phyloP scores from a whole-genome alignment of 2,797 vertebrate genomes.

The Oryzias sinensis region DNA sequence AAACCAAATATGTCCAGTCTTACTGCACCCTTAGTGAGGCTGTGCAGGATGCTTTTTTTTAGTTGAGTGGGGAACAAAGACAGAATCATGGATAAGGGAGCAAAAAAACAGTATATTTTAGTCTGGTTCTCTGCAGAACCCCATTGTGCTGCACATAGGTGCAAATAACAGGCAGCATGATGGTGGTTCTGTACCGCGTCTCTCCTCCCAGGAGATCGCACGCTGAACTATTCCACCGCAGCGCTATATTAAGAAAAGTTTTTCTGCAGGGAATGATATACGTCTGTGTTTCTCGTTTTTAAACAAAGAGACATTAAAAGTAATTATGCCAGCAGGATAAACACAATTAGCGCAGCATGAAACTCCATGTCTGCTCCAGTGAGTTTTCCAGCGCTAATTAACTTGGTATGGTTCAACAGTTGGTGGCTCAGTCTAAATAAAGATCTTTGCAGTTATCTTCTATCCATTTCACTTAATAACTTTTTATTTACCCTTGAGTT shows the following conservation, averaged over 20 bases:
- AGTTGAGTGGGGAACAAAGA: slow-evolving; percentile 33
- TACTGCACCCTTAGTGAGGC: too few species aligned
- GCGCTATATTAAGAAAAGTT: slow-evolving; percentile 35
- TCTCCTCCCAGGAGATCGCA: slow-evolving; percentile 50
- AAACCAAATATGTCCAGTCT: too few species aligned
- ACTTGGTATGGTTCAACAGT: slow-evolving; percentile 44
- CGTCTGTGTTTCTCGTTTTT: slow-evolving; percentile 15
- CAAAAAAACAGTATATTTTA: slow-evolving; percentile 48
- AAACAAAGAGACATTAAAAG: slow-evolving; percentile 56
- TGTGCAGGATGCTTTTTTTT: slow-evolving; percentile 3
- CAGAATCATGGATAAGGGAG: slow-evolving; percentile 50
- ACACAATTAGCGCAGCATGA: slow-evolving; percentile 63
- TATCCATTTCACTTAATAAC: slow-evolving; percentile 28
- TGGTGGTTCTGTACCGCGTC: slow-evolving; percentile 25
- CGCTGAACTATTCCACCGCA: slow-evolving; percentile 29
- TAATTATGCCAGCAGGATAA: slow-evolving; percentile 66
- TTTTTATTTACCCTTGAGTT: slow-evolving; percentile 24
- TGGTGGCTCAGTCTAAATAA: slow-evolving; percentile 28
- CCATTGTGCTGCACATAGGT: slow-evolving; percentile 36
- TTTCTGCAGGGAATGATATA: slow-evolving; percentile 36
- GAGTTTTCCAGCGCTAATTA: slow-evolving; percentile 48
- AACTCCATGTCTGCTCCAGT: slow-evolving; percentile 20
- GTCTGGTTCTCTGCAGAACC: slow-evolving; percentile 18
- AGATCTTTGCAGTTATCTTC: slow-evolving; percentile 16
- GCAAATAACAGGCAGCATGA: slow-evolving; percentile 41